Percentiles rank a stretch among this genome's conserved stretches.
These are phyloP conservation scores for Drosophila pseudotalamancana DNA, from an alignment of 2,888 invertebrate genomes.

Conservation along the genomic window DNA sequence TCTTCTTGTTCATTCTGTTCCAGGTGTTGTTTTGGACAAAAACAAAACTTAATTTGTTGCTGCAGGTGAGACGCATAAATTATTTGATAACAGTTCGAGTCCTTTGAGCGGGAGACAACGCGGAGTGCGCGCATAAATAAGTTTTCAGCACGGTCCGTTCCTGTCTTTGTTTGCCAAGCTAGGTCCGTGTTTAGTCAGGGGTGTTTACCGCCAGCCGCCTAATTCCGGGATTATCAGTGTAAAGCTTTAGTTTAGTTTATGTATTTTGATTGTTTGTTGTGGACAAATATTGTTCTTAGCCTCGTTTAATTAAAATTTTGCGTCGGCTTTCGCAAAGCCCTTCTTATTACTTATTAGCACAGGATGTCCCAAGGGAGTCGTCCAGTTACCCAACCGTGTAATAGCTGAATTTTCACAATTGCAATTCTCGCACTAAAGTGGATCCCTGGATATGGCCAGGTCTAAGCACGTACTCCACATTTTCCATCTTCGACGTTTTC, in stretches of 20 bases:
- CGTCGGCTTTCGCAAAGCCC: not conserved
- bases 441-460: slow-evolving; percentile 19
- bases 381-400: too few relatives aligned
- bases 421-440: slow-evolving; percentile 25
- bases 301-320: slow-evolving; percentile 52
- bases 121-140: slow-evolving; percentile 59
- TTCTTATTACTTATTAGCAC: slow-evolving; percentile 1
- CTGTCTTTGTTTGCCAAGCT: slow-evolving; percentile 42
- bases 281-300: slow-evolving; percentile 57
- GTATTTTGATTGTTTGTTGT: slow-evolving; percentile 51
- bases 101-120: not conserved
- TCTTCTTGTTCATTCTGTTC: slow-evolving; percentile 8
- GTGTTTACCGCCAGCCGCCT: slow-evolving; percentile 62
- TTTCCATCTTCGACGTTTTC: slow-evolving; percentile 21
- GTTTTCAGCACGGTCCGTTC: slow-evolving; percentile 56
- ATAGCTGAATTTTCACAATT: slow-evolving; percentile 17
- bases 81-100: slow-evolving; percentile 74
- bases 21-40: slow-evolving; percentile 28
- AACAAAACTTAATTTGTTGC: slow-evolving; percentile 76
- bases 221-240: slow-evolving; percentile 70
- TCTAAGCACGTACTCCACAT: slow-evolving; percentile 19
- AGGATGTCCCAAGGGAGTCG: not conserved
- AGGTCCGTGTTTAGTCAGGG: slow-evolving; percentile 7
- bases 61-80: slow-evolving; percentile 76
- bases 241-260: slow-evolving; percentile 45